Evolutionary conservation across 2,797 vertebrate species (phyloP), one percentile per base, ranked within the genome.

Genomic region (Syndactyla subalaris): DNA sequence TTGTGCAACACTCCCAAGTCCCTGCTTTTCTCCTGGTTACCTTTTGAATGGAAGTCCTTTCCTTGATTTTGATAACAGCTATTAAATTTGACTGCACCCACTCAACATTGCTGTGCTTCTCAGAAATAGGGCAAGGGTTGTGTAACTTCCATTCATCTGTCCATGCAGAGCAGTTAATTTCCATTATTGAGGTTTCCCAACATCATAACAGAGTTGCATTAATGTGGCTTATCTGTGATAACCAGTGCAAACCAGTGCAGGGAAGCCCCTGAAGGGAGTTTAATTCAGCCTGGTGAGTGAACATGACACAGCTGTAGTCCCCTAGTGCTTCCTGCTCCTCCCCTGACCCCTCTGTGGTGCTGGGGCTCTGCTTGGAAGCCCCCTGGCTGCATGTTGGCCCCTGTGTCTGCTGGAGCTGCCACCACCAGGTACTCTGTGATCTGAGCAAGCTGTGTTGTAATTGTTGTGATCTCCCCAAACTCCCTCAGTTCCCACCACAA

Each of bases 151-250:
- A 95, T 86, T 88, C 89, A 88, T 89, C 85, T 15, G 19, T 93
- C 91, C 89, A 51, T 93, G 54, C 71, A 36, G 29, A 88, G 89
- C 80, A 90, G 39, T 81, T 94, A 85, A 87, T 84, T 96, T 88
- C 83, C 88, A 90, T 95, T 67, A 85, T 61, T 94, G 94, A 92
- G 83, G 80, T 96, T 96, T 94, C 96, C 80, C 96, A 96, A 88
- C 88, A 79, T 21, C 59, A 3, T 18, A 61, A 65, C 66, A 67
- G 88, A 78, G 83, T 95, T 96, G 88, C 93, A 79, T 94, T 93
- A 89, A 85, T 23, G 57, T 77, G 67, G 81, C 88, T 96, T 94
- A 95, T 96, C 96, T 96, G 77, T 92, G 95, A 92, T 92, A 96
- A 93, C 88, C 92, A 92, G 85, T 62, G 89, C 91, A 93, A 94